Base-by-base conservation (phyloP, 2,113 vertebrate species). In the Elgaria multicarinata region DNA sequence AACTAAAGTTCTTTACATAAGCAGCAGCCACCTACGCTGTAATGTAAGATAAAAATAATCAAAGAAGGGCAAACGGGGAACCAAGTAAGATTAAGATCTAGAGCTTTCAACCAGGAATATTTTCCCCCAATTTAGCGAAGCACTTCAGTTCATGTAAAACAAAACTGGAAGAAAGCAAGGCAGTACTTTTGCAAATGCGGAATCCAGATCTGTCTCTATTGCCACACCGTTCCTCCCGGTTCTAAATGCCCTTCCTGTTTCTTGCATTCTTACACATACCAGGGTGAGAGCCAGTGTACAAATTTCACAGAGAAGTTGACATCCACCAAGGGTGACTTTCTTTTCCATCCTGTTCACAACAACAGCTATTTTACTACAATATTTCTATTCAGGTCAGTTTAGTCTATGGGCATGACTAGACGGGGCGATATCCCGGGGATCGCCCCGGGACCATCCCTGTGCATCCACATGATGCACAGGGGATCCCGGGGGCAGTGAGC, bases 41-140 rank as follows among this genome's bases (percentile, higher is more conserved):
- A 90, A 90, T 42, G 20, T 62, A 83, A 94, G 92, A 94, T 92
- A 93, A 95, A 93, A 91, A n/a, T 66, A 46, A 88, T 75, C 80
- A 92, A 71, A 89, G 78, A 14, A 93, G 31, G n/a, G 81, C 78
- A 80, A 88, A 66, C 58, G 89, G 91, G 77, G 91, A 93, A 90
- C 55, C 0, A 93, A 83, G 39, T 46, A 80, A 89, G 83, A 93
- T 90, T 87, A 89, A 83, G 7, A 36, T 50, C 36, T 77, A 86
- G 91, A 81, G 74, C 20, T 88, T 89, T 18, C n/a, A 69, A 46
- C 55, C 86, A 88, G 22, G 84, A 67, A 39, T 83, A 44, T 20
- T 87, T 92, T 39, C 92, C 39, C 39, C 69, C 10, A 84, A 67
- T 69, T 28, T 83, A 62, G 28, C 64, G 77, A 64, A 69, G 31